Evolutionary conservation across 2,113 vertebrate genomes (phyloP).

Genomic region (Rhinolophus sinicus): DNA sequence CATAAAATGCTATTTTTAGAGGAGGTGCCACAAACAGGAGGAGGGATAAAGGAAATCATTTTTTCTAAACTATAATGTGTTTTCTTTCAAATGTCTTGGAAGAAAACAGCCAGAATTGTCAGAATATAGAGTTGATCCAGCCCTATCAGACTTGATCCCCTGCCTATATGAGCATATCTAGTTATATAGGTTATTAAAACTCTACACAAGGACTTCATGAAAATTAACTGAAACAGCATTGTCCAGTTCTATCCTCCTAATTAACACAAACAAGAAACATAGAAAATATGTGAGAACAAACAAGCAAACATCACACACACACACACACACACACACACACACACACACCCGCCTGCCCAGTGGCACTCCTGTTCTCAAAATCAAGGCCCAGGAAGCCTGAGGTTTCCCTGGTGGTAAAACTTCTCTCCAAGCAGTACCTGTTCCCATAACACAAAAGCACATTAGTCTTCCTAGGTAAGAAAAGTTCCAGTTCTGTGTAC

Average conservation of each 20-base stretch:
- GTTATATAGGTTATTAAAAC: not conserved
- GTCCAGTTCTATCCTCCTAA: not conserved
- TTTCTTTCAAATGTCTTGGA: not conserved
- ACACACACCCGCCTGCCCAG: not conserved
- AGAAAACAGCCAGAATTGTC: not conserved
- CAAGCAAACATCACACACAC: not conserved
- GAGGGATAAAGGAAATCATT: not conserved
- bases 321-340: too few species aligned
- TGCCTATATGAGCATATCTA: not conserved
- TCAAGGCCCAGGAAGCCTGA: not conserved
- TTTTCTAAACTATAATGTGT: not conserved
- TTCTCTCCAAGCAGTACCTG: not conserved
- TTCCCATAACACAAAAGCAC: not conserved
- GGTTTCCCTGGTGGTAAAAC: slow-evolving; percentile 47
- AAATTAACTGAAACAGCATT: slow-evolving; percentile 4
- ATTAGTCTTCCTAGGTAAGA: slow-evolving; percentile 9
- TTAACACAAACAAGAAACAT: slow-evolving; percentile 46
- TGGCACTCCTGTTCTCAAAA: not conserved
- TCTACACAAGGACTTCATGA: not conserved
- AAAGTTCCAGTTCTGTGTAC: not conserved
- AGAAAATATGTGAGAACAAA: slow-evolving; percentile 54
- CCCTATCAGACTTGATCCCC: not conserved
- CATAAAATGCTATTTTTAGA: slow-evolving; percentile 43
- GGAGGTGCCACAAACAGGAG: not conserved
- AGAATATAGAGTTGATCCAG: not conserved